Conservation (phyloP, 2,113 vertebrate genomes). For the Hemicordylus capensis region DNA sequence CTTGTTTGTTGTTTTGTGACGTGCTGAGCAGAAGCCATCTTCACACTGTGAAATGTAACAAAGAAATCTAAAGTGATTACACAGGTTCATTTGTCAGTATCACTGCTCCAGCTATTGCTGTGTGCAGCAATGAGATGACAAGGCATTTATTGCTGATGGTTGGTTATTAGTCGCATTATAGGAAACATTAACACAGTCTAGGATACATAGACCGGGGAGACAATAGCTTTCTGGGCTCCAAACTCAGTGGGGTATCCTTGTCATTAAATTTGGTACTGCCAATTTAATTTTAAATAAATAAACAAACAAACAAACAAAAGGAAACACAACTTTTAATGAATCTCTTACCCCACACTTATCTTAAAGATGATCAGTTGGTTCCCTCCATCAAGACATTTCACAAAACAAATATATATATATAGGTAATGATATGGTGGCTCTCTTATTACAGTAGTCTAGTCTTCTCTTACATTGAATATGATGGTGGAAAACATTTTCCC, state of each 20-base stretch:
- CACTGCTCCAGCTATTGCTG: slow-evolving; percentile 75
- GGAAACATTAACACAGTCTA: slow-evolving; percentile 79
- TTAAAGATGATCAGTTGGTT: slow-evolving; percentile 62
- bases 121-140: slow-evolving; percentile 78
- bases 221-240: slow-evolving; percentile 78
- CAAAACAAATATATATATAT: slow-evolving; percentile 8
- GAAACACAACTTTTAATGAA: no score
- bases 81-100: slow-evolving; percentile 82
- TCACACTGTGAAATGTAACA: slow-evolving; percentile 85
- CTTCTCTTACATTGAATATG: background rate
- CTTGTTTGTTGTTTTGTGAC: slow-evolving; percentile 80
- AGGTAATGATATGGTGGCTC: background rate
- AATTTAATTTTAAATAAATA: slow-evolving; percentile 73
- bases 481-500: background rate
- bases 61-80: slow-evolving; percentile 82
- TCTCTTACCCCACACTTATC: slow-evolving; percentile 74
- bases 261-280: slow-evolving; percentile 79
- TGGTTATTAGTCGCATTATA: slow-evolving; percentile 83
- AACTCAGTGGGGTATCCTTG: slow-evolving; percentile 80
- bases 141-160: slow-evolving; percentile 81
- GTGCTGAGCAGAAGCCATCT: slow-evolving; percentile 81
- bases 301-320: slow-evolving; percentile 74
- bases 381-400: slow-evolving; percentile 19
- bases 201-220: slow-evolving; percentile 77
- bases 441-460: no score